Evolutionary conservation across 1,140 invertebrate species (phyloP).

Genomic region (Episyrphus balteatus): DNA sequence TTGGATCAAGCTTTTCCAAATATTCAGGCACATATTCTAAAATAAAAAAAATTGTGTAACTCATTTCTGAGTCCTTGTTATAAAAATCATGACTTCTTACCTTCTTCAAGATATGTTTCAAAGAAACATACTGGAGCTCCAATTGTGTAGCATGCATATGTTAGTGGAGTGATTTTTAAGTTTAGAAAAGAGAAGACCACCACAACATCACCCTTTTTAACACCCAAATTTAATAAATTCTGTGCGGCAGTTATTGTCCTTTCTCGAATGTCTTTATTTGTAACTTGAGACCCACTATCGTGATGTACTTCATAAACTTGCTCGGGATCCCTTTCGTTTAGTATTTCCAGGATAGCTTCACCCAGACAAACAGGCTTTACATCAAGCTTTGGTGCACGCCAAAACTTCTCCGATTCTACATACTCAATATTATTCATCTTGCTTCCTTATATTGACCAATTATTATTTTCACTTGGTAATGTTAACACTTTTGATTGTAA

Average conservation of each 20-base stretch:
- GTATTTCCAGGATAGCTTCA: too few relatives aligned
- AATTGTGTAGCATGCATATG: slow-evolving; percentile 1
- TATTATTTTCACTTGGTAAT: too few relatives aligned
- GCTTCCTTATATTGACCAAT: too few relatives aligned
- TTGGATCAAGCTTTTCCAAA: background rate
- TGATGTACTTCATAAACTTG: slow-evolving; percentile 2
- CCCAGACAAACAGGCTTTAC: too few relatives aligned
- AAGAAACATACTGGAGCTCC: slow-evolving; percentile 2
- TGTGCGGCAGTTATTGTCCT: background rate
- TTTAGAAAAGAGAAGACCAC: slow-evolving; percentile 1
- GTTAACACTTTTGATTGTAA: too few relatives aligned
- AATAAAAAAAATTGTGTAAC: too few relatives aligned
- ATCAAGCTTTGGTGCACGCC: too few relatives aligned
- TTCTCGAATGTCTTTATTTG: background rate
- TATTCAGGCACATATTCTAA: too few relatives aligned
- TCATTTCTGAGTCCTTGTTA: too few relatives aligned
- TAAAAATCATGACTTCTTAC: background rate
- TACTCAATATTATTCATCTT: too few relatives aligned
- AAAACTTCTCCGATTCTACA: background rate
- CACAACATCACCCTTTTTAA: background rate
- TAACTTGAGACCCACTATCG: background rate
- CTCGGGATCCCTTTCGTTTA: background rate
- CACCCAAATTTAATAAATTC: slow-evolving; percentile 3
- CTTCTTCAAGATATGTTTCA: background rate
- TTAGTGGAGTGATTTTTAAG: background rate